A percentile compares a stretch with the other conserved stretches of the same genome.
phyloP scores from a whole-genome alignment of 2,797 vertebrate genomes.

The Centroberyx gerrardi region DNA sequence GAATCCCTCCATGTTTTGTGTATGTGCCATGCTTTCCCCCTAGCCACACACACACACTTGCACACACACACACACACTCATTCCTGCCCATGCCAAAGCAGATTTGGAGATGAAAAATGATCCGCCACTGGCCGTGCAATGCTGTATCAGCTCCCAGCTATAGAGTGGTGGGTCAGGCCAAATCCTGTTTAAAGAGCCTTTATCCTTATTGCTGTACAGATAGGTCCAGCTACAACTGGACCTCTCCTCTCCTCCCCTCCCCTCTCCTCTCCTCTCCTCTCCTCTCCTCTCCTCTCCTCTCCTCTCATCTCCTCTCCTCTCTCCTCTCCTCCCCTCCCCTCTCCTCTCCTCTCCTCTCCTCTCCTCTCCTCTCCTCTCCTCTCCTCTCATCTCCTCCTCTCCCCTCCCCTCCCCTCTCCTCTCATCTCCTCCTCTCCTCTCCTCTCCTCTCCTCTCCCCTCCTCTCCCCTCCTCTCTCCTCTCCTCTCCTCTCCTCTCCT shows the following conservation, averaged over 20 bases:
- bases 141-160: constrained; percentile 78
- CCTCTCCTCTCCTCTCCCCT: no score
- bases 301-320: neutral
- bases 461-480: no score
- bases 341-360: no score
- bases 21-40: constrained; percentile 22
- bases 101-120: constrained; percentile 85
- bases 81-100: constrained; percentile 76
- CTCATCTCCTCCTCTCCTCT: no score
- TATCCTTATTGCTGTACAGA: constrained; percentile 67
- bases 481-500: no score
- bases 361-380: no score
- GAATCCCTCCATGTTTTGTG: constrained; percentile 51
- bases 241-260: constrained; percentile 22
- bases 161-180: constrained; percentile 69
- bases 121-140: constrained; percentile 68
- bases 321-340: no score
- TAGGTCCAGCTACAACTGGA: constrained; percentile 48
- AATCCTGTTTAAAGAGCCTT: constrained; percentile 74
- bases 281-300: no score
- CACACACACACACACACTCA: constrained; percentile 29
- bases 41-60: constrained; percentile 10
- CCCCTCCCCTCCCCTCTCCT: no score
- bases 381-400: no score
- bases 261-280: neutral